phyloP scores from a whole-genome alignment of 2,113 vertebrate genomes.

The Xyliphius kryptos region DNA sequence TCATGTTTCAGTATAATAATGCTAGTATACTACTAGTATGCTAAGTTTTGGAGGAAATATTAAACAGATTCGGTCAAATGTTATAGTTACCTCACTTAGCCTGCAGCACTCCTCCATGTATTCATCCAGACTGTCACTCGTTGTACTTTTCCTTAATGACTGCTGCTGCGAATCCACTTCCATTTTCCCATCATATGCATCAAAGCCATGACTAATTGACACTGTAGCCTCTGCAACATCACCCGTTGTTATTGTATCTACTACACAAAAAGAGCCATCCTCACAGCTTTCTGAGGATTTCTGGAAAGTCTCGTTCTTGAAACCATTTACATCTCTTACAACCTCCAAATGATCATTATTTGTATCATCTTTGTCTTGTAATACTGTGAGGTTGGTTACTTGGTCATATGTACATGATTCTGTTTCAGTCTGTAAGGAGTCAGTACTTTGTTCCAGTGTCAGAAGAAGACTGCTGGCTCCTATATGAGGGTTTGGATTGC shows the following conservation, averaged over 20 bases:
- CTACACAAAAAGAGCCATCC: conserved; percentile 25
- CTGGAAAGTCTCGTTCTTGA: conserved; percentile 29
- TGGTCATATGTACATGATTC: conserved; percentile 11
- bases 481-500: conserved; percentile 56
- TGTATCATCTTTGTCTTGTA: conserved; percentile 28
- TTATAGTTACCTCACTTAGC: conserved; percentile 73
- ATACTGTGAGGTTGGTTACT: conserved; percentile 13
- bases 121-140: conserved; percentile 74
- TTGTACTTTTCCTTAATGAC: conserved; percentile 60
- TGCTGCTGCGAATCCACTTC: conserved; percentile 47
- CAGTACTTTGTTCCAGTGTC: conserved; percentile 47
- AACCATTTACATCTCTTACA: conserved; percentile 17
- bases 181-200: conserved; percentile 45
- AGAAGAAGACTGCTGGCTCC: conserved; percentile 47
- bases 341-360: conserved; percentile 28
- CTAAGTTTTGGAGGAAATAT: conserved; percentile 12
- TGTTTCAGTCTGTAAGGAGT: conserved; percentile 42
- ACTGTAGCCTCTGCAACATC: conserved; percentile 44
- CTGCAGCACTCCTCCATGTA: conserved; percentile 84
- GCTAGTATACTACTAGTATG: conserved; percentile 8
- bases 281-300: conserved; percentile 25
- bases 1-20: too few relatives aligned
- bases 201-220: conserved; percentile 34
- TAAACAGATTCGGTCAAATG: conserved; percentile 17
- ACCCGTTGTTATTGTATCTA: conserved; percentile 22